Conservation (phyloP, 2,113 vertebrate species). For the Heterochromis multidens region DNA sequence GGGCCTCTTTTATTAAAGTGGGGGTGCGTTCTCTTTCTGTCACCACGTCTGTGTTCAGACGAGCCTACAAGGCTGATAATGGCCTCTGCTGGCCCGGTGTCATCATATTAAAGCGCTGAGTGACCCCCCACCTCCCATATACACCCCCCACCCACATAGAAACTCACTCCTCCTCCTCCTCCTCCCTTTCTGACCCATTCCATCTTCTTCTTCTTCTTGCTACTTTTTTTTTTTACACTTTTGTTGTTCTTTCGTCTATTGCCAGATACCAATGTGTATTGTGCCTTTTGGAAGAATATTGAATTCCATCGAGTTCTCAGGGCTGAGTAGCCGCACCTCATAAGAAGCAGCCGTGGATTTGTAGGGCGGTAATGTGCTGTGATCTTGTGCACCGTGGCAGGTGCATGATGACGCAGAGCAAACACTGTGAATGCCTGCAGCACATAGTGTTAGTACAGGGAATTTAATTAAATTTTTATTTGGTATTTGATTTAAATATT, state of each 20-base stretch:
- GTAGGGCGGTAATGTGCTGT: not conserved
- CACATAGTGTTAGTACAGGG: not conserved
- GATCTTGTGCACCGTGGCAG: not conserved
- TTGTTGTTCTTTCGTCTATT: constrained; percentile 52
- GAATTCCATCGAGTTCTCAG: constrained; percentile 6
- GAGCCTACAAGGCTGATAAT: constrained; percentile 50
- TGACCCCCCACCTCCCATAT: not conserved
- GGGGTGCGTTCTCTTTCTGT: constrained; percentile 29
- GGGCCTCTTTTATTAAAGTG: constrained; percentile 70
- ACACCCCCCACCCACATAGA: not conserved
- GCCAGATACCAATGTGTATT: not conserved
- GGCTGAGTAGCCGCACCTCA: constrained; percentile 20
- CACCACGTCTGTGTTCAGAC: constrained; percentile 34
- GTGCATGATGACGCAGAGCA: constrained; percentile 10
- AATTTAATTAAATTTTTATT: not conserved
- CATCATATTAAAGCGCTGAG: constrained; percentile 61
- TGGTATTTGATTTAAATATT: not conserved
- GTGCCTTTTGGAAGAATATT: constrained; percentile 26
- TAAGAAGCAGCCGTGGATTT: constrained; percentile 13
- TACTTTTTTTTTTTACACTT: constrained; percentile 23
- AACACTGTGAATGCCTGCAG: not conserved
- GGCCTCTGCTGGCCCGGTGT: constrained; percentile 39
- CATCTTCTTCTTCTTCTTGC: constrained; percentile 22
- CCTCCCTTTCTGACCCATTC: not conserved
- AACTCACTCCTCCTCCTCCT: not conserved